phyloP scores from a whole-genome alignment of 2,888 invertebrate species.

The Mantis religiosa region DNA sequence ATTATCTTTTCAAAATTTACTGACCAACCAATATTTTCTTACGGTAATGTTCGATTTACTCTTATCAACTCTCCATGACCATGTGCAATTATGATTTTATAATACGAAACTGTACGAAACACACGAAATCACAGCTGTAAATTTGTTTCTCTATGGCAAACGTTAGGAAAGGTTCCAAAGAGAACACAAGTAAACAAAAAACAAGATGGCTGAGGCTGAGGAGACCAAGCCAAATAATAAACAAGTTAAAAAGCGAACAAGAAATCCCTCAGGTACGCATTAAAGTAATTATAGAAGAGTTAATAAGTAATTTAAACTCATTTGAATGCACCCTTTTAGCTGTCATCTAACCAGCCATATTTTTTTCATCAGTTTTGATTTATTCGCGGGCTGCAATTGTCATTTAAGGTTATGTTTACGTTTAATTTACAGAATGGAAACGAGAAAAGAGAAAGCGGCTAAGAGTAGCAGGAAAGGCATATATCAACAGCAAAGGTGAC shows the following conservation, averaged over 20 bases:
- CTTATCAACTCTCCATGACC: too few species aligned
- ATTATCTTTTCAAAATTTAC: too few species aligned
- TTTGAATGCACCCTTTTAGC: background rate
- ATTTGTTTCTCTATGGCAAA: background rate
- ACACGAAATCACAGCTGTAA: too few species aligned
- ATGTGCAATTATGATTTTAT: too few species aligned
- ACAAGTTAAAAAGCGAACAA: conserved; percentile 22
- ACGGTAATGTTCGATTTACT: too few species aligned
- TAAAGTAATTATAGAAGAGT: background rate
- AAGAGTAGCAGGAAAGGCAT: conserved; percentile 52
- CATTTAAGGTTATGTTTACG: conserved; percentile 14
- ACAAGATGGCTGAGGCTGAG: conserved; percentile 25
- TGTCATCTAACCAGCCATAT: background rate
- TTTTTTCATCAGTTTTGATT: background rate
- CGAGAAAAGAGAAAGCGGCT: conserved; percentile 55
- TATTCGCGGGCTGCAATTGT: background rate
- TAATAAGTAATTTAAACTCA: background rate
- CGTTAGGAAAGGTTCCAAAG: background rate
- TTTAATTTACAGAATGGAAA: conserved; percentile 51
- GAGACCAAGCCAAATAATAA: conserved; percentile 9
- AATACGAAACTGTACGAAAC: too few species aligned
- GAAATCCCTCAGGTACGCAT: conserved; percentile 21
- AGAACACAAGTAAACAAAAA: background rate
- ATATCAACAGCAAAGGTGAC: conserved; percentile 56
- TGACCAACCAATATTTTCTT: too few species aligned